Conservation (phyloP, 2,888 invertebrate species). For the Flexamia atlantica region DNA sequence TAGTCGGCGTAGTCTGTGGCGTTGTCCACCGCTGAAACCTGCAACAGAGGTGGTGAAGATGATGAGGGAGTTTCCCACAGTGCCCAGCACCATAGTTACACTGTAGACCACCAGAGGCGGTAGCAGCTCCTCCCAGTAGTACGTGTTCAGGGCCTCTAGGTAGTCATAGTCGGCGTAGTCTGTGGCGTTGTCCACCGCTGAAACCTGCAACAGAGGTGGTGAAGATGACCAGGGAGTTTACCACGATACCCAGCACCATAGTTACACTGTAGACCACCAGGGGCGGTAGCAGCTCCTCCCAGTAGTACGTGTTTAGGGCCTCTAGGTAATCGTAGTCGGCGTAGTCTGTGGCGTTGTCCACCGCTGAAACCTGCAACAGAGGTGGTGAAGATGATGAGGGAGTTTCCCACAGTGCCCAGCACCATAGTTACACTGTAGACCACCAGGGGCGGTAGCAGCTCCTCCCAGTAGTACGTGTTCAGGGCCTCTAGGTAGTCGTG, state of each 20-base stretch:
- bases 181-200: constrained; percentile 18
- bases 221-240: constrained; percentile 78
- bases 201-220: constrained; percentile 66
- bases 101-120: constrained; percentile 79
- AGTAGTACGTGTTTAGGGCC: constrained; percentile 75
- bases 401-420: background rate
- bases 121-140: constrained; percentile 78
- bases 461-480: constrained; percentile 1
- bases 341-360: constrained; percentile 64
- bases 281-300: constrained; percentile 78
- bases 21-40: too few species aligned
- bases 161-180: constrained; percentile 76
- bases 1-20: too few species aligned
- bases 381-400: too few species aligned
- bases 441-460: constrained; percentile 1
- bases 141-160: constrained; percentile 75
- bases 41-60: constrained; percentile 79
- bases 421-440: background rate
- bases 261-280: constrained; percentile 79
- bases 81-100: constrained; percentile 79
- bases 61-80: constrained; percentile 79
- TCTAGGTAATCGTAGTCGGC: constrained; percentile 77
- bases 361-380: constrained; percentile 13
- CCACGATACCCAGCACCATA: constrained; percentile 79
- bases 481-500: background rate